Evolutionary conservation across 2,797 vertebrate species (phyloP), one percentile per base, ranked within the genome.

Genomic region (Betta splendens): DNA sequence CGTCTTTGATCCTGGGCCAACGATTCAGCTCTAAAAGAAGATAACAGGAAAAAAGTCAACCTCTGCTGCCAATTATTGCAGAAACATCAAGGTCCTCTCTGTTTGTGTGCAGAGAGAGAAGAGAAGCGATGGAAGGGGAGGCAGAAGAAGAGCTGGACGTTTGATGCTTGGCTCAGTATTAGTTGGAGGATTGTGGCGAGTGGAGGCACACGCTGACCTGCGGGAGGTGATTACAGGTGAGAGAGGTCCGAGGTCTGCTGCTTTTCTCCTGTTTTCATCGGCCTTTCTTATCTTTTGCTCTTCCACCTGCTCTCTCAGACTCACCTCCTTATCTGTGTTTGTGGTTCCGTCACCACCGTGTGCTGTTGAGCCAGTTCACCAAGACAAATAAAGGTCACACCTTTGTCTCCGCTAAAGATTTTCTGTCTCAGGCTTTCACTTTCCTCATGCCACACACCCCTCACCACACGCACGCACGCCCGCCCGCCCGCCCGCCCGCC

Each of bases 61-160:
- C 89, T 93, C 92, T 93, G 93, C 91, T 94, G 94, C 95, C 94
- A 95, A 94, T 95, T 95, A 97, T 93, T 94, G 93, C 92, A 89
- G 91, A 95, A 92, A 96, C 94, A 94, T 95, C 90, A 94, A 93
- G 92, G 93, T 89, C 87, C 83, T 81, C 69, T 78, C 58, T 81
- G 71, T 89, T 82, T 79, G 86, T 89, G 28, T 67, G 91, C 89
- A 85, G 84, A 80, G 78, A 89, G 71, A 81, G 76, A 56, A 64
- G 48, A 76, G 75, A 50, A 75, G 62, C 54, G 52, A 66, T 61
- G 33, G 53, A 69, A 65, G 54, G 73, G 58, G 63, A 63, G 76
- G 59, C 17, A 38, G 58, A 50, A 51, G 62, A 33, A 48, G 71
- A 80, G 77, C 77, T 66, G 33, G 69, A 17, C 10, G 59, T 85